Percentiles rank a stretch among this genome's conserved stretches.
These are phyloP conservation scores for Tyria jacobaeae DNA, from an alignment of 2,888 invertebrate species.

Conservation along the genomic window DNA sequence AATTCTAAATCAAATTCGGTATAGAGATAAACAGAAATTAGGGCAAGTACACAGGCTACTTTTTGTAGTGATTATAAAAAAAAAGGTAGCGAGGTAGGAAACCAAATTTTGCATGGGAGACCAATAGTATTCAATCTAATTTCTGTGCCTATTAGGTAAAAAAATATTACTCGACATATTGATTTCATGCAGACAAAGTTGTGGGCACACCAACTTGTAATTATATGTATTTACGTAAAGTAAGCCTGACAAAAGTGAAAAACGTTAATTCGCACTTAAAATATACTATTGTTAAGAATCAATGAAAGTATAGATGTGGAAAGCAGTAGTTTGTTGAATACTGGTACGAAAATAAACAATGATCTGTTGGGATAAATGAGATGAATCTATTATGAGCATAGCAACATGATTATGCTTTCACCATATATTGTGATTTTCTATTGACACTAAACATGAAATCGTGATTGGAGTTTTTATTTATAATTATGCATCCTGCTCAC, in stretches of 20 bases:
- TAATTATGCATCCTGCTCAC: too few relatives aligned
- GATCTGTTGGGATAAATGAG: conserved; percentile 51
- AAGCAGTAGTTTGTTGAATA: conserved; percentile 11
- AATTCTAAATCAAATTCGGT: too few relatives aligned
- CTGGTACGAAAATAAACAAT: conserved; percentile 29
- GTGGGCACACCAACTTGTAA: too few relatives aligned
- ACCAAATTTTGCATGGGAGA: too few relatives aligned
- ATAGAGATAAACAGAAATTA: too few relatives aligned
- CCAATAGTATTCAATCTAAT: too few relatives aligned
- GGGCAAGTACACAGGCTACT: too few relatives aligned
- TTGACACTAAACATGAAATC: conserved; percentile 9
- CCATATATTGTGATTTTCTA: conserved; percentile 22
- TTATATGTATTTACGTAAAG: not conserved
- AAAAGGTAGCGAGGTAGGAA: too few relatives aligned
- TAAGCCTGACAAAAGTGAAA: not conserved
- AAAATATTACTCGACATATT: too few relatives aligned
- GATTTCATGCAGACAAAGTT: too few relatives aligned
- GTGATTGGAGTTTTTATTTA: not conserved
- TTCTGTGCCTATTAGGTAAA: too few relatives aligned
- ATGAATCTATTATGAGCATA: conserved; percentile 69
- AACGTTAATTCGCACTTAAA: not conserved
- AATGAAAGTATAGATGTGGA: not conserved
- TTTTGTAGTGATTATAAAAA: too few relatives aligned
- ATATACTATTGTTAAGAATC: not conserved
- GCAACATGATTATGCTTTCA: conserved; percentile 42